Base-by-base conservation (phyloP, 2,888 invertebrate genomes). In the Melinaea marsaeus region DNA sequence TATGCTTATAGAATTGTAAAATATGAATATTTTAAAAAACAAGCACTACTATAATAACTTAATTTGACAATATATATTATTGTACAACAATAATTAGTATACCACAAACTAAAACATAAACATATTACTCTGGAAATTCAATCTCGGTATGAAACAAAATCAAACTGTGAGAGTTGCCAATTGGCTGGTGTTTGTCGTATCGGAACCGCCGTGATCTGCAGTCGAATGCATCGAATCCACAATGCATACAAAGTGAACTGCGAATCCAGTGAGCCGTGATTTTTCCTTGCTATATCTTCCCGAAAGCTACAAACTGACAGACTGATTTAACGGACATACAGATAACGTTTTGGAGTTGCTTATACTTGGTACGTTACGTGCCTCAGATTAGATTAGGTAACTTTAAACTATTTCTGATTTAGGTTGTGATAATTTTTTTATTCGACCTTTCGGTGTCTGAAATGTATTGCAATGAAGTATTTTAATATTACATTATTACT, bases 231-330 rank as follows among this genome's bases (percentile, higher is more conserved):
- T 71, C 74, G 72, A 71, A 79, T 83, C 82, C 83, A 83, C 83
- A 84, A 83, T 86, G 85, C 85, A 86, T 86, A 86, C 81, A 79
- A 83, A 84, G 79, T 81, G 80, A 76, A 77, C 76, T 75, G 69
- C 66, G 74, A 77, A 80, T 77, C 77, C 79, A 79, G 71, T 79
- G 78, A 79, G 73, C 80, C 76, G 80, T 79, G 85, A 86, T 83
- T 86, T 84, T 82, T 80, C 79, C 77, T 77, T 78, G 74, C 77
- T 75, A 78, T 73, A 79, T 78, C 75, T 71, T 75, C 66, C 69
- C 75, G 74, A 78, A 78, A 74, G 74, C 75, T 72, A 72, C 64
- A 71, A 71, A 69, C 61, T 61, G 61, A 61, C 61, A 58, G 58
- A 58, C 42, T 55, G 61, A 61, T 56, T 35, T 55, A 55, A 55